Evolutionary conservation across 2,797 vertebrate genomes (phyloP).

Genomic region (Simalia tracyae): DNA sequence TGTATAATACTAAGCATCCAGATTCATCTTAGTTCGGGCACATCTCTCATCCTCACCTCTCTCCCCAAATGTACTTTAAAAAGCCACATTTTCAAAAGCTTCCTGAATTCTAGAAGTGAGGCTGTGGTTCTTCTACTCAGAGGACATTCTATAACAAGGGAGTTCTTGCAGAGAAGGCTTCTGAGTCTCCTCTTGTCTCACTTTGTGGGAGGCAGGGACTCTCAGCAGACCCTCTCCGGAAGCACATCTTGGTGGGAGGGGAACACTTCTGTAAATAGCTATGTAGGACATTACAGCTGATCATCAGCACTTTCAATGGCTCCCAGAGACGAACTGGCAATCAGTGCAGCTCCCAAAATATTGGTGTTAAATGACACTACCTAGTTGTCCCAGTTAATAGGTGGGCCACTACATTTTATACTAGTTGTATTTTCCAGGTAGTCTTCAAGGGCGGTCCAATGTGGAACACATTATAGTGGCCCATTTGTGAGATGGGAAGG

Average conservation of each 20-base stretch:
- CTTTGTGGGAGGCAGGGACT: neutral
- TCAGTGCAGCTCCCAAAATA: neutral
- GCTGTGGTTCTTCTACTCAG: neutral
- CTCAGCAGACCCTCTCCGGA: neutral
- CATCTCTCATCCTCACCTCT: neutral
- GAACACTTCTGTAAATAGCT: neutral
- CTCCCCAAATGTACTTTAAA: neutral
- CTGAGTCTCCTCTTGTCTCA: neutral
- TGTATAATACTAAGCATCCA: too few species aligned
- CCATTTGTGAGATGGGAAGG: neutral
- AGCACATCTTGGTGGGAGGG: neutral
- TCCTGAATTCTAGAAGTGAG: neutral
- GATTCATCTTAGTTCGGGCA: neutral
- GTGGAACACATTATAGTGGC: neutral
- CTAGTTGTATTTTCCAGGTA: neutral
- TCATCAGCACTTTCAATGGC: neutral
- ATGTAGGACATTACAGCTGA: neutral
- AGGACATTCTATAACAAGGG: neutral
- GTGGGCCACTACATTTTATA: too few species aligned
- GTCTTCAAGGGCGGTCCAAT: neutral
- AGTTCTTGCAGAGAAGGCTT: neutral
- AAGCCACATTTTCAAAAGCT: neutral
- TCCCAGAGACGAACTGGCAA: neutral
- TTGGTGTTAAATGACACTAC: neutral
- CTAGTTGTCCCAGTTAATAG: neutral